Conservation (phyloP, 1,140 invertebrate genomes). For the Heliothis subflexa region DNA sequence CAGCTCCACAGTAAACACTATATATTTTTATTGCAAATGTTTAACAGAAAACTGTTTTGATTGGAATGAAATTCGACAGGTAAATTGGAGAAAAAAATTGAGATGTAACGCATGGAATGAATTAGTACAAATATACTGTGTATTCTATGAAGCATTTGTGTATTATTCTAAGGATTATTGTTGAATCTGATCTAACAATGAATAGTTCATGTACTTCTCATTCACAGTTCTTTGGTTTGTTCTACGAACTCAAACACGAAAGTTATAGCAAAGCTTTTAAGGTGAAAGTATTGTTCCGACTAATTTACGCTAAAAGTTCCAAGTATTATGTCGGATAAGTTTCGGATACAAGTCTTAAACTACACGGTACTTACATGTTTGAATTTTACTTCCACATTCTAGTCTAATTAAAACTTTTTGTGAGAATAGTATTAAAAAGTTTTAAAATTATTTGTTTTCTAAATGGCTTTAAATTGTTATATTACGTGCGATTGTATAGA, state of each 20-base stretch:
- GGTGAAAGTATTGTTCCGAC: constrained; percentile 1
- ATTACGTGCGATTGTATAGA: no score
- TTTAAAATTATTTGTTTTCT: background rate
- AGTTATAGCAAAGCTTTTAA: background rate
- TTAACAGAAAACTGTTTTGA: no score
- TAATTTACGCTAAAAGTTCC: background rate
- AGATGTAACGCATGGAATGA: no score
- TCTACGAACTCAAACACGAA: background rate
- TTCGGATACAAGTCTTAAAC: constrained; percentile 11
- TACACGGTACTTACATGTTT: background rate
- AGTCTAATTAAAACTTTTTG: background rate
- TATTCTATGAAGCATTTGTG: no score
- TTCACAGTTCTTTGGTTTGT: constrained; percentile 3
- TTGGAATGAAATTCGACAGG: no score
- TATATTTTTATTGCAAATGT: no score
- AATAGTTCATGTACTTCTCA: background rate
- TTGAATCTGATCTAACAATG: no score
- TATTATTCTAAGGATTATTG: no score
- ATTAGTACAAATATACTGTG: no score
- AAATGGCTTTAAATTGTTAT: no score
- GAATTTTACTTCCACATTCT: background rate
- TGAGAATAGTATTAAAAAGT: background rate
- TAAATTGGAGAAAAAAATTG: no score
- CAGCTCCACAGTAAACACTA: no score
- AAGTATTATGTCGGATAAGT: background rate